Conservation (phyloP, 2,113 vertebrate species). For the Erpornis zantholeuca region DNA sequence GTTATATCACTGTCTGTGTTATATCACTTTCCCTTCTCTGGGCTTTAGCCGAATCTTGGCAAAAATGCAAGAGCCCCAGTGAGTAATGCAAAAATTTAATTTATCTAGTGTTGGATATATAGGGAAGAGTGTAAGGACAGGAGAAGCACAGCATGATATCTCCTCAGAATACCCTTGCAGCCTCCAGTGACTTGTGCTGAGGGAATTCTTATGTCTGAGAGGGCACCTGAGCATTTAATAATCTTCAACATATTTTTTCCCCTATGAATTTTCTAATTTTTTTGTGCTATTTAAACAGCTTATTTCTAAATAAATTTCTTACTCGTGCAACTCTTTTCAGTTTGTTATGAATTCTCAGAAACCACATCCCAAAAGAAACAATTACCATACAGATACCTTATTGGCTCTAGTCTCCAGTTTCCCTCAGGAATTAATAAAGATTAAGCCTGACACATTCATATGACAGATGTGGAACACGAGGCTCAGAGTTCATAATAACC, state of each 20-base stretch:
- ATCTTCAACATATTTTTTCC: background rate
- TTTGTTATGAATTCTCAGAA: conserved; percentile 22
- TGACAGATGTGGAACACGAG: background rate
- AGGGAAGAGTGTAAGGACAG: background rate
- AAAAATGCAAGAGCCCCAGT: background rate
- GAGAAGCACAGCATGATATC: background rate
- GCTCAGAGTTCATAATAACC: background rate
- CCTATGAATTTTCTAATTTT: background rate
- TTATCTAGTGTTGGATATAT: background rate
- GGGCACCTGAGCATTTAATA: background rate
- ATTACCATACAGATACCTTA: conserved; percentile 25
- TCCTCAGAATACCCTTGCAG: background rate
- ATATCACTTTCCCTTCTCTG: background rate
- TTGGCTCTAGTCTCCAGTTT: background rate
- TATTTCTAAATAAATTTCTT: conserved; percentile 15
- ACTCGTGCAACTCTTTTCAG: background rate
- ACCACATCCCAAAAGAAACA: conserved; percentile 2
- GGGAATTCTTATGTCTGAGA: background rate
- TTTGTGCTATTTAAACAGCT: background rate
- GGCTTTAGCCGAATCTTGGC: background rate
- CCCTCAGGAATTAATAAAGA: conserved; percentile 3
- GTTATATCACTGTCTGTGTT: background rate
- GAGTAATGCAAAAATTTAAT: background rate
- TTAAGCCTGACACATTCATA: background rate
- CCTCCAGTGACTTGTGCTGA: background rate